Conservation (phyloP, 2,888 invertebrate species). For the Drosophila vallismaia region DNA sequence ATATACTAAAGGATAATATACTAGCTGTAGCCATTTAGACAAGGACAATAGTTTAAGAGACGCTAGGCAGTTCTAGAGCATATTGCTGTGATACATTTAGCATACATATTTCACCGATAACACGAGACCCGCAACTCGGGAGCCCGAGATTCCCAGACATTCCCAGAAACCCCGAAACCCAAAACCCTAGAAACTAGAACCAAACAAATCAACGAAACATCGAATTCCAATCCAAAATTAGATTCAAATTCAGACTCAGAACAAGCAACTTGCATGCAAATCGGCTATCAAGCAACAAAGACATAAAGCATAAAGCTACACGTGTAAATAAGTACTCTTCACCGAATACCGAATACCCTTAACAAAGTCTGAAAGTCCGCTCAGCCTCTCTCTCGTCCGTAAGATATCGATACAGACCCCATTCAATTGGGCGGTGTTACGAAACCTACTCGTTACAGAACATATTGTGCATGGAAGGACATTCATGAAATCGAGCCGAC, state of each 20-base stretch:
- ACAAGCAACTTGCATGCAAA: slow-evolving; percentile 33
- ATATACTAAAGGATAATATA: slow-evolving; percentile 22
- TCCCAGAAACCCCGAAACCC: background rate
- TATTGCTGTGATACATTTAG: slow-evolving; percentile 82
- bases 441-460: too few species aligned
- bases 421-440: too few species aligned
- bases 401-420: background rate
- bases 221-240: slow-evolving; percentile 3
- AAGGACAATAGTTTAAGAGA: slow-evolving; percentile 73
- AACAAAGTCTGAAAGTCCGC: slow-evolving; percentile 22
- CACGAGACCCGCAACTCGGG: background rate
- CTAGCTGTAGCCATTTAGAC: slow-evolving; percentile 55
- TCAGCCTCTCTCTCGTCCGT: background rate
- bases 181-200: slow-evolving; percentile 4
- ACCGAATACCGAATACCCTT: slow-evolving; percentile 20
- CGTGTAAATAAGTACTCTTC: slow-evolving; percentile 23
- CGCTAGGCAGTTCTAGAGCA: slow-evolving; percentile 76
- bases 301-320: slow-evolving; percentile 9
- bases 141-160: too few species aligned
- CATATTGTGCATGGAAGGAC: background rate
- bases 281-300: slow-evolving; percentile 14
- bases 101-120: slow-evolving; percentile 60
- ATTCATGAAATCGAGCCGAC: background rate
- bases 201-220: slow-evolving; percentile 1
- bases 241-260: background rate